Base-by-base conservation (phyloP, 2,888 invertebrate genomes). In the Lepas anatifera region DNA sequence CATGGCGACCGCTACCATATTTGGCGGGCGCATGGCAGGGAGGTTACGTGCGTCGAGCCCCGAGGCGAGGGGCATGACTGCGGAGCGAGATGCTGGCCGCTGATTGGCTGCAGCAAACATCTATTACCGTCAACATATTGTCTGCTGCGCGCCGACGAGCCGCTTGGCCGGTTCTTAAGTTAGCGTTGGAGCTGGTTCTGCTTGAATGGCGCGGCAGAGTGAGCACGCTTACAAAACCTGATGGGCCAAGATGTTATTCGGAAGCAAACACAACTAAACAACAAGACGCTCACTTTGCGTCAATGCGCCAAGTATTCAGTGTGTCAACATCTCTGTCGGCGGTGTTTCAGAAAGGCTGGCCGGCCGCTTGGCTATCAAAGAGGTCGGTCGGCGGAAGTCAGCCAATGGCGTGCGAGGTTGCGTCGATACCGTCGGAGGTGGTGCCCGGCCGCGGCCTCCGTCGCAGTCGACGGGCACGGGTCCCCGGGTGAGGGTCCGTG, bases 81-180 rank as follows among this genome's bases (percentile, higher is more conserved):
- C 52, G 52, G 52, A 29, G 52, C 52, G 29, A 52, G 52, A 52
- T 32, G 16, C 52, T 32, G 29, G 29, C 13, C 52, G 29, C 52
- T 52, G 52, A 52, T 52, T 52, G 52, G 52, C 52, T 52, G 52
- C 52, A 32, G 52, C 52, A 52, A 52, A 52, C 52, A 52, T 52
- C 52, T 52, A 52, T 52, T 52, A 52, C 52, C 52, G 52, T 52
- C 52, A 52, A 52, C 52, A 52, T 52, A 52, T 52, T 52, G 52
- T 52, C 52, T 52, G 52, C 52, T 32, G 52, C 52, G 52, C 52
- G 52, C 52, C 52, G 52, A 52, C 52, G 52, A 52, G 6, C 29
- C 1, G 18, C 3, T 52, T 52, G 29, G 52, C 29, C 6, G 29
- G 52, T 13, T 52, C 18, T 52, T 29, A 52, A 18, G 16, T 52